Evolutionary conservation across 2,888 invertebrate genomes (phyloP).

Genomic region (Cryptocheilus praepositus): DNA sequence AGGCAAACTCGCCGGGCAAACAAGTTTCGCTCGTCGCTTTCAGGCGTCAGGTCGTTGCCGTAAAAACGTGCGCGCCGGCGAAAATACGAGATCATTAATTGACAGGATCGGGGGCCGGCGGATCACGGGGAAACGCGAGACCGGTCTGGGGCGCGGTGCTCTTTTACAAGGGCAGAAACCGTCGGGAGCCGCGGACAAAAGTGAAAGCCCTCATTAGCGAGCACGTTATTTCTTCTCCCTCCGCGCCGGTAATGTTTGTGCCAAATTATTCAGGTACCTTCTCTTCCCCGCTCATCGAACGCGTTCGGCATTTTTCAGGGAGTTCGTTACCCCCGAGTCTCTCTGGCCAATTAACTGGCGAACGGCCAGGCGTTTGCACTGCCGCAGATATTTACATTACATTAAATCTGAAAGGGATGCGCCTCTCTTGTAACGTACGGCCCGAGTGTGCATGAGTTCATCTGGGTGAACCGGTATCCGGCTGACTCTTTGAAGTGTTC

Average conservation of each 20-base stretch:
- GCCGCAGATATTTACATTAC: constrained; percentile 64
- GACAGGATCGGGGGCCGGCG: background rate
- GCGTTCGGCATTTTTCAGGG: constrained; percentile 29
- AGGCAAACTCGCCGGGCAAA: too few relatives aligned
- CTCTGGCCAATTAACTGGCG: constrained; percentile 49
- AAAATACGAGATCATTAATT: constrained; percentile 16
- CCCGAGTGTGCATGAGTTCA: constrained; percentile 40
- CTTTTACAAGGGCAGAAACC: background rate
- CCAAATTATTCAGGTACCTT: constrained; percentile 24
- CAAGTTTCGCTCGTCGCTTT: too few relatives aligned
- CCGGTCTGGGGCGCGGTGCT: too few relatives aligned
- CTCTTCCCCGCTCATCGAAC: constrained; percentile 18
- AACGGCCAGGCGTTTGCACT: constrained; percentile 42
- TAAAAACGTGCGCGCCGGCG: background rate
- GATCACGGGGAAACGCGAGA: too few relatives aligned
- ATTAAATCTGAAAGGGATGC: constrained; percentile 62
- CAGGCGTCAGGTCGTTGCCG: too few relatives aligned
- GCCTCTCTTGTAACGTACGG: constrained; percentile 37
- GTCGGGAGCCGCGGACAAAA: background rate
- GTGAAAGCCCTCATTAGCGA: constrained; percentile 22
- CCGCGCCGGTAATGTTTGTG: constrained; percentile 11
- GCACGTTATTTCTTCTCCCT: constrained; percentile 1
- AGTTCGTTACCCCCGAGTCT: constrained; percentile 19
- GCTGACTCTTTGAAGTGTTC: constrained; percentile 50
- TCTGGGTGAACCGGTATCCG: constrained; percentile 40